A percentile compares a stretch with the other conserved stretches of the same genome.
Evolutionary conservation across 1,140 invertebrate genomes (phyloP).

Genomic region (Drusus annulatus): DNA sequence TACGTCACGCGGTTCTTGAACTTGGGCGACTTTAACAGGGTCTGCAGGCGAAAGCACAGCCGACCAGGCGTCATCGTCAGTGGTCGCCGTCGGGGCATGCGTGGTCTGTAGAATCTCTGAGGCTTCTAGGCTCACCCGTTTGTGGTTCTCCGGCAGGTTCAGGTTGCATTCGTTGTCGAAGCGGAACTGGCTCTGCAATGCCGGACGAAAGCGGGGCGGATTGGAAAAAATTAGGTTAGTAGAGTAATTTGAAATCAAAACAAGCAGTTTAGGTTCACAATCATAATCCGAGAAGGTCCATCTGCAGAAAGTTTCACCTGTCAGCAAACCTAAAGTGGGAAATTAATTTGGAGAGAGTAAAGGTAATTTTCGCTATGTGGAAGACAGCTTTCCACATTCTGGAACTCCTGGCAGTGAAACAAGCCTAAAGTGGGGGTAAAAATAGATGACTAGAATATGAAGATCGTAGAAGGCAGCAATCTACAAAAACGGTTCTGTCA

Average conservation of each 20-base stretch:
- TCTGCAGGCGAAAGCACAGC: conserved; percentile 60
- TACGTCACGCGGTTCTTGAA: neutral
- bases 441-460: no score
- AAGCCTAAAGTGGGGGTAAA: no score
- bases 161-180: conserved; percentile 98
- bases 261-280: no score
- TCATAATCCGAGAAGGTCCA: no score
- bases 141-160: conserved; percentile 94
- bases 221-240: conserved; percentile 32
- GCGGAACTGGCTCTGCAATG: conserved; percentile 93
- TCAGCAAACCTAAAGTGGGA: no score
- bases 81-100: conserved; percentile 50
- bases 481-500: no score
- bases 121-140: conserved; percentile 87
- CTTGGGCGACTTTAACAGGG: neutral
- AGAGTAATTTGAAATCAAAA: neutral
- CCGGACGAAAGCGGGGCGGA: neutral
- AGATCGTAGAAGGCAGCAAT: no score
- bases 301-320: no score
- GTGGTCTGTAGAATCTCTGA: conserved; percentile 62
- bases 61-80: conserved; percentile 54
- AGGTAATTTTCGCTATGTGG: no score
- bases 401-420: no score
- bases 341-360: no score
- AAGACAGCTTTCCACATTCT: no score